These are phyloP conservation scores for Dynastes maya DNA, from an alignment of 2,888 invertebrate species.

Conservation along the genomic window DNA sequence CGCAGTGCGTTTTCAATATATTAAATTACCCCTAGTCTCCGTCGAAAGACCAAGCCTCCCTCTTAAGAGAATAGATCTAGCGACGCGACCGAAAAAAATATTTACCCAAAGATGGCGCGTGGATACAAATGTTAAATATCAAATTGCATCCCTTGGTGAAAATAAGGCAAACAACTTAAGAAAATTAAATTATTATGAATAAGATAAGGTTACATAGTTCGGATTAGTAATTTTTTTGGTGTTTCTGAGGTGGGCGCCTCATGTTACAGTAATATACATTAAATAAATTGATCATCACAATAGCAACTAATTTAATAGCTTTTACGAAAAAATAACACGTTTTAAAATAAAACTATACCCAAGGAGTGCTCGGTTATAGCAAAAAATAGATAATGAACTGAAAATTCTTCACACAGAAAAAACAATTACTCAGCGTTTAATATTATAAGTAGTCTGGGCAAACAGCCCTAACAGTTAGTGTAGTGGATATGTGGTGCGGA, in stretches of 20 bases:
- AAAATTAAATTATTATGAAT: slow-evolving; percentile 31
- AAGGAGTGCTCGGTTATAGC: no score
- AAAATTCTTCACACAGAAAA: no score
- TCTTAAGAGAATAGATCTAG: background rate
- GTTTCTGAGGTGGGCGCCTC: background rate
- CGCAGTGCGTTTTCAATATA: slow-evolving; percentile 25
- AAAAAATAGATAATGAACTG: no score
- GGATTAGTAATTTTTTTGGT: background rate
- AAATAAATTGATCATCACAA: no score
- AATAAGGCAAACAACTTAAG: slow-evolving; percentile 27
- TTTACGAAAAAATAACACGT: no score
- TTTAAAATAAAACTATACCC: no score
- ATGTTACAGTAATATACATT: background rate
- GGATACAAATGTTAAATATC: slow-evolving; percentile 29
- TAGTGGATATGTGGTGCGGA: no score
- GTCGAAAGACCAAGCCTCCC: background rate
- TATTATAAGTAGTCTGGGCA: no score
- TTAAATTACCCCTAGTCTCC: slow-evolving; percentile 23
- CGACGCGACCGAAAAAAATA: slow-evolving; percentile 1
- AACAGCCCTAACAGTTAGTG: no score
- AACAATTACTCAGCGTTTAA: no score
- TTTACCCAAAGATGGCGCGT: background rate
- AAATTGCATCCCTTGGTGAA: background rate
- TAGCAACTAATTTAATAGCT: no score
- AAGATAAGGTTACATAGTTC: slow-evolving; percentile 6